Evolutionary conservation across 2,888 invertebrate genomes (phyloP), one percentile per base, ranked within the genome.

Genomic region (Polymixis lichenea): DNA sequence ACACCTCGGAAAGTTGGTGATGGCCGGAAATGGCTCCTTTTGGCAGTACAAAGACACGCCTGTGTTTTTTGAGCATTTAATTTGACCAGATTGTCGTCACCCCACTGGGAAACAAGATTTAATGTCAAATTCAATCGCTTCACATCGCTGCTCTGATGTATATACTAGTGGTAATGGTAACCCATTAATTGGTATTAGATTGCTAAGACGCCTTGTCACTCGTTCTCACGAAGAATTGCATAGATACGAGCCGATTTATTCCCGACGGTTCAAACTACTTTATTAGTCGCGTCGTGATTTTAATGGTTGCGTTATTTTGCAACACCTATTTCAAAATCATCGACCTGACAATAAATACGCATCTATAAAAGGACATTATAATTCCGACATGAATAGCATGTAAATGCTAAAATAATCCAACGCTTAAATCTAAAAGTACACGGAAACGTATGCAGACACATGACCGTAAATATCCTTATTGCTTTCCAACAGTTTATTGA

Each of bases 121-220:
- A n/a, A n/a, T n/a, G n/a, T n/a, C n/a, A n/a, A n/a, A n/a, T n/a
- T n/a, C n/a, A n/a, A n/a, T n/a, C n/a, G n/a, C n/a, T 84, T 86
- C 82, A 85, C 84, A 78, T 83, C 78, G 76, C 79, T 83, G 79
- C 80, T 85, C 88, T 85, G 81, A 91, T 91, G 91, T 89, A 87
- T 91, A 91, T 90, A 89, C 88, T 82, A 87, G 87, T 82, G 84
- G 87, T 85, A 86, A 81, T 87, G 79, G 79, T 64, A 77, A 71
- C 13, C 69, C 88, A 89, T 89, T 90, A 91, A 89, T 89, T 86
- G 80, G 74, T 72, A 74, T 65, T 72, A 84, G 88, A 88, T 86
- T 88, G 87, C 87, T 88, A 73, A 11, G 86, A 87, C 81, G 77
- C 86, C 75, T 86, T 83, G 83, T 82, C 86, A 80, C 68, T 80